Conservation (phyloP, 2,797 vertebrate species). For the Karalla daura region DNA sequence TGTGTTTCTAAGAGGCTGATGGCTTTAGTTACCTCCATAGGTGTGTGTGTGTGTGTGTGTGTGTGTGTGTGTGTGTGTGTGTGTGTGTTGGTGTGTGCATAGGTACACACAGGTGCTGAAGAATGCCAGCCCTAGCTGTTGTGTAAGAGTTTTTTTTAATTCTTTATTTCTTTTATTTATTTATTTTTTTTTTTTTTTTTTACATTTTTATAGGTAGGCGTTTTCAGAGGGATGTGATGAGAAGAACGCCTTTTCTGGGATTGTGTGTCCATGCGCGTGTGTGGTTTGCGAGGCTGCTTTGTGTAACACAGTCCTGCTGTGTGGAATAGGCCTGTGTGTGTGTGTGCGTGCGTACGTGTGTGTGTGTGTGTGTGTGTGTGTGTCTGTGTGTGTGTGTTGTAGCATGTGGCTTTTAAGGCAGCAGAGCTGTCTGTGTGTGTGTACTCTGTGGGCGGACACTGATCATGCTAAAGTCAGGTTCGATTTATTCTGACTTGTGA, state of each 20-base stretch:
- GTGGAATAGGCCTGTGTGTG: background rate
- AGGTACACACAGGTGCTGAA: slow-evolving; percentile 35
- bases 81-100: slow-evolving; percentile 10
- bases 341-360: background rate
- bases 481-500: background rate
- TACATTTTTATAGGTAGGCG: slow-evolving; percentile 33
- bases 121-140: slow-evolving; percentile 31
- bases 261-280: slow-evolving; percentile 6
- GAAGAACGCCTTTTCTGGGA: slow-evolving; percentile 11
- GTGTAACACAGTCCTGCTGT: background rate
- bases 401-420: background rate
- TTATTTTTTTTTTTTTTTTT: slow-evolving; percentile 26
- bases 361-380: background rate
- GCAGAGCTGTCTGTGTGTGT: background rate
- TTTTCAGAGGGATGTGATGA: slow-evolving; percentile 24
- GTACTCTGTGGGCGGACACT: background rate
- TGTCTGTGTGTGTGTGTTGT: slow-evolving; percentile 1
- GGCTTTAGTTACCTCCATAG: slow-evolving; percentile 30
- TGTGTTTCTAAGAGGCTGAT: slow-evolving; percentile 42
- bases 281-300: background rate
- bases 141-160: slow-evolving; percentile 53
- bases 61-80: background rate
- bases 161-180: slow-evolving; percentile 18
- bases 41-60: background rate
- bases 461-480: no score